Evolutionary conservation across 2,113 vertebrate genomes (phyloP).

Genomic region (Reinhardtius hippoglossoides): DNA sequence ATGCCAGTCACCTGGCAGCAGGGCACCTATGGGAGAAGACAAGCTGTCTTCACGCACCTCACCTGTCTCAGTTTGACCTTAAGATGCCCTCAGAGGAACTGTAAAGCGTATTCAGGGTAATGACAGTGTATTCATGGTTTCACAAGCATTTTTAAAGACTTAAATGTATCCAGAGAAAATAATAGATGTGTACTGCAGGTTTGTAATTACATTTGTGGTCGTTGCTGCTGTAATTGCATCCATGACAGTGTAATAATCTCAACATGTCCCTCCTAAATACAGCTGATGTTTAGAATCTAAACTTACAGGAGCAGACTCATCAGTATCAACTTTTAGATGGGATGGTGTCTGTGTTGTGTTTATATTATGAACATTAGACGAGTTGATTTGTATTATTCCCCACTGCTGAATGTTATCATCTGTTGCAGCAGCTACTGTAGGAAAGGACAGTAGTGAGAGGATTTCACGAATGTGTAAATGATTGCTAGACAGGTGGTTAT

Average conservation of each 20-base stretch:
- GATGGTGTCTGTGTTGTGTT: not conserved
- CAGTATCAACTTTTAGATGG: not conserved
- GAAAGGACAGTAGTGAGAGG: not conserved
- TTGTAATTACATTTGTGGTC: not conserved
- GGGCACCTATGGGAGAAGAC: not conserved
- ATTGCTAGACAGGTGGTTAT: not conserved
- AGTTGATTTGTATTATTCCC: not conserved
- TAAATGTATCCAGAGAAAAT: not conserved
- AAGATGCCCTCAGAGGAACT: constrained; percentile 40
- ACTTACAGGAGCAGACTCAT: not conserved
- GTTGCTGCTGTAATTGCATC: not conserved
- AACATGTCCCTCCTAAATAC: not conserved
- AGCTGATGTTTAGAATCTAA: not conserved
- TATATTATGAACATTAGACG: not conserved
- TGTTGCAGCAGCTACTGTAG: not conserved
- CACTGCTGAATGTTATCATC: not conserved
- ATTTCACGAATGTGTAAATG: not conserved
- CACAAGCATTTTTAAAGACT: too few relatives aligned
- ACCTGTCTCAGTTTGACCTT: constrained; percentile 58
- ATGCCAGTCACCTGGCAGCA: constrained; percentile 21
- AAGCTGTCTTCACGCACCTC: constrained; percentile 44
- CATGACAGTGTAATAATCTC: not conserved
- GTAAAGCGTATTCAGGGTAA: not conserved
- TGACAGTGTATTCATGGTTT: not conserved
- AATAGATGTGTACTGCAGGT: not conserved